These are phyloP conservation scores for Venturia canescens DNA, from an alignment of 1,140 invertebrate species.

Conservation along the genomic window DNA sequence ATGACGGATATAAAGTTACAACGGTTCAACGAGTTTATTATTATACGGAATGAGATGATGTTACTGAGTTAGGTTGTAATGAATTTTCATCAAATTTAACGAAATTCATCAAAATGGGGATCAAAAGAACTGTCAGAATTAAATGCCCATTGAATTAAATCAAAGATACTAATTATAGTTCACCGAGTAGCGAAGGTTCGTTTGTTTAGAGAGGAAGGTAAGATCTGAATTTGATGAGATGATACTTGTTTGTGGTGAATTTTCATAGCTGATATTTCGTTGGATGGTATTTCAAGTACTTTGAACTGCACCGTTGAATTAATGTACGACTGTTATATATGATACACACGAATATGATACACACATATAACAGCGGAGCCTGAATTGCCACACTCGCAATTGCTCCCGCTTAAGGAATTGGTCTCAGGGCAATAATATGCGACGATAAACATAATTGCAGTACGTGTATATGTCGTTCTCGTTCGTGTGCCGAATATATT, in stretches of 20 bases:
- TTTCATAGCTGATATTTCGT: neutral
- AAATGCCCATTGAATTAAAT: neutral
- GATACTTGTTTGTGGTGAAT: neutral
- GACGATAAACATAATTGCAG: neutral
- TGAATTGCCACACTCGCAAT: neutral
- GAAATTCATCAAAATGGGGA: no score
- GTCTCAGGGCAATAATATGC: constrained; percentile 6
- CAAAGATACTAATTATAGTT: neutral
- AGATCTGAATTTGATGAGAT: neutral
- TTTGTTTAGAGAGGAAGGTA: neutral
- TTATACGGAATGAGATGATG: no score
- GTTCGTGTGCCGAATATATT: neutral
- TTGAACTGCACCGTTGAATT: neutral
- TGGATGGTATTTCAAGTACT: neutral
- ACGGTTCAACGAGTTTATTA: no score
- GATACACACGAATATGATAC: neutral
- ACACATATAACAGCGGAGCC: neutral
- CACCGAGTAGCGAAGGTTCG: no score
- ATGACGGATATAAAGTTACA: no score
- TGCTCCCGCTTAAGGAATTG: neutral
- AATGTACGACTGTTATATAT: neutral
- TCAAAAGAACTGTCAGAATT: neutral
- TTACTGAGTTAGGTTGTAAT: no score
- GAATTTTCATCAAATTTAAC: no score
- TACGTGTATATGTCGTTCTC: neutral